Conservation (phyloP, 2,797 vertebrate genomes). For the Sebastes iracundus region DNA sequence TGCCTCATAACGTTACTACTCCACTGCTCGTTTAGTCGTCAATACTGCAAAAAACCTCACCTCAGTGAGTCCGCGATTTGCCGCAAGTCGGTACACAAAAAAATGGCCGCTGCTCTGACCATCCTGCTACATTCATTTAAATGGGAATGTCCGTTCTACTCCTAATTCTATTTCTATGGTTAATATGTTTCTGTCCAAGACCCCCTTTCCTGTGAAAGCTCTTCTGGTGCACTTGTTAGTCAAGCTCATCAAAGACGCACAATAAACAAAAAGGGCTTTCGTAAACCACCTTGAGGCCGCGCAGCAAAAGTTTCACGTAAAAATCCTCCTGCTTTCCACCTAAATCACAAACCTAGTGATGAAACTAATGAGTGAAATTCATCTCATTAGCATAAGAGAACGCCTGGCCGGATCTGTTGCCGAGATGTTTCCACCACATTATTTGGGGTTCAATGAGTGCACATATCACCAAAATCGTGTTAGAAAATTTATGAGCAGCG, state of each 20-base stretch:
- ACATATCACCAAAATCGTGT: constrained; percentile 27
- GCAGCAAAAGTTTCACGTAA: neutral
- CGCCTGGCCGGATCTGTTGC: constrained; percentile 7
- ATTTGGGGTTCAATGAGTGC: constrained; percentile 27
- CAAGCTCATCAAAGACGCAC: neutral
- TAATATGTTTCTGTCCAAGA: neutral
- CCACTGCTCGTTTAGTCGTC: too few relatives aligned
- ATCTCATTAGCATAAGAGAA: constrained; percentile 20
- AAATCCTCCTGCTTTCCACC: neutral
- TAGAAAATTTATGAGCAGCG: constrained; percentile 26
- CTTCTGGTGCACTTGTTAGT: neutral
- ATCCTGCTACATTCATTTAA: too few relatives aligned
- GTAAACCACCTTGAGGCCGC: neutral
- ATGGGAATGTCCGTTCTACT: too few relatives aligned
- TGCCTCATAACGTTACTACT: too few relatives aligned
- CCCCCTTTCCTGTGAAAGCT: neutral
- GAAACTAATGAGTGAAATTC: constrained; percentile 13
- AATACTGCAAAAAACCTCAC: too few relatives aligned
- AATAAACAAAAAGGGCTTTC: neutral
- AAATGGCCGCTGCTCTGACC: too few relatives aligned
- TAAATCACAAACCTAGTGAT: constrained; percentile 9
- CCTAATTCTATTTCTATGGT: too few relatives aligned
- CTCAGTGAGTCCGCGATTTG: too few relatives aligned
- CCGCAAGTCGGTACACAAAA: too few relatives aligned
- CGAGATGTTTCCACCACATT: constrained; percentile 19